Evolutionary conservation across 2,888 invertebrate species (phyloP), one percentile per base, ranked within the genome.

Genomic region (Pristionchus fissidentatus): DNA sequence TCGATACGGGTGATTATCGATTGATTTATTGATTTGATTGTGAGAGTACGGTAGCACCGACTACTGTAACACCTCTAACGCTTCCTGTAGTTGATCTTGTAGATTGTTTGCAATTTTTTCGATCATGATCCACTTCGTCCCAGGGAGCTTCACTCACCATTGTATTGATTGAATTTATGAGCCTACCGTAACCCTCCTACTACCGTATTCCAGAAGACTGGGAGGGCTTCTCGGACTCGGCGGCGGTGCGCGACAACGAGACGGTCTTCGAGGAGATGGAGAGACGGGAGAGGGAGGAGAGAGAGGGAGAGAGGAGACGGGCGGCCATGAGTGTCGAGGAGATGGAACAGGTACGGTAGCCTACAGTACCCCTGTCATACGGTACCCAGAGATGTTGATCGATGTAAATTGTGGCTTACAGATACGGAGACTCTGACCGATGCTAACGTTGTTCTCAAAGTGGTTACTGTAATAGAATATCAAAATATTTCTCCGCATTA

Each of bases 271-370:
- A 80, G 35, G 80, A 80, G 80, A 78, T 78, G 78, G 60, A 80
- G 38, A 80, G 60, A 49, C 26, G 41, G 41, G 80, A 29, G 26
- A 60, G 41, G 60, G 60, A 60, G 43, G 80, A 80, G 80, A 80
- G 29, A 43, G 32, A 80, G 60, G 35, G 8, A 35, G 38, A 55
- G 29, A 38, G 55, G 38, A 80, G 80, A 43, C 35, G 57, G 60
- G 26, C 22, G 10, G 66, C n/a, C 4, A 35, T 66, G 5, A 41
- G 38, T 1, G 38, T 38, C 38, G 66, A 66, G 38, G 84, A 85
- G 46, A 78, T 85, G 35, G 66, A 66, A 38, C 66, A 82, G 83
- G 86, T n/a, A n/a, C n/a, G n/a, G n/a, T n/a, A n/a, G n/a, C n/a
- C n/a, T n/a, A n/a, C n/a, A n/a, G n/a, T n/a, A n/a, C n/a, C n/a